Base-by-base conservation (phyloP, 2,113 vertebrate species). In the Amia ocellicauda region DNA sequence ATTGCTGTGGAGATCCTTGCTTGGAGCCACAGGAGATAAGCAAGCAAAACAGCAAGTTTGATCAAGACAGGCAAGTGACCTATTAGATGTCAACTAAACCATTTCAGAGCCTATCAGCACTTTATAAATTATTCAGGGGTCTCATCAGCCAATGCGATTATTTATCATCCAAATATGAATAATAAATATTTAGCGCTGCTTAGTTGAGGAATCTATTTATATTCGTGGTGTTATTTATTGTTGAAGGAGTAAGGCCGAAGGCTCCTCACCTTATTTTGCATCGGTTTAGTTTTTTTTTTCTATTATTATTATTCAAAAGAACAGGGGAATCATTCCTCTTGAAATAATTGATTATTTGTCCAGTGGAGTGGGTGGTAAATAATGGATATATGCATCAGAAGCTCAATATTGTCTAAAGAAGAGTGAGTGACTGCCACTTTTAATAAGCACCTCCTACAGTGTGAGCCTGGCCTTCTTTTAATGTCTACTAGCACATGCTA, bases 101-200 rank as follows among this genome's bases (percentile, higher is more conserved):
- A 53, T 53, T 53, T 28, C 47, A 45, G 23, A 59, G 55, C 42
- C 49, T 41, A 87, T 83, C 83, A 84, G 50, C 66, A 66, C 50
- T 69, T 77, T 67, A 74, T 89, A 83, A 86, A 88, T 87, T 73
- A 88, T 89, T 87, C 82, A 89, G 69, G 65, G 13, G 56, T 70
- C 74, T 86, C 84, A 83, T 88, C 83, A 84, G 68, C 73, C 67
- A 83, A 85, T 80, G 74, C 81, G 84, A 86, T 86, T 86, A 89
- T 86, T 89, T 83, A 81, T 62, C 65, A 23, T 64, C 62, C 67
- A 76, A 76, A 79, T 70, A 79, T 86, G 83, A 87, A 85, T 86
- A 84, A 87, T 89, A 74, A 84, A 85, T 67, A 62, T 67, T 56
- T 62, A 62, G 40, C 29, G 23, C 13, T 19, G 29, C 28, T 67